A percentile compares a stretch with the other conserved stretches of the same genome.
These are phyloP conservation scores for Polydrusus tereticollis DNA, from an alignment of 2,888 invertebrate species.

Conservation along the genomic window DNA sequence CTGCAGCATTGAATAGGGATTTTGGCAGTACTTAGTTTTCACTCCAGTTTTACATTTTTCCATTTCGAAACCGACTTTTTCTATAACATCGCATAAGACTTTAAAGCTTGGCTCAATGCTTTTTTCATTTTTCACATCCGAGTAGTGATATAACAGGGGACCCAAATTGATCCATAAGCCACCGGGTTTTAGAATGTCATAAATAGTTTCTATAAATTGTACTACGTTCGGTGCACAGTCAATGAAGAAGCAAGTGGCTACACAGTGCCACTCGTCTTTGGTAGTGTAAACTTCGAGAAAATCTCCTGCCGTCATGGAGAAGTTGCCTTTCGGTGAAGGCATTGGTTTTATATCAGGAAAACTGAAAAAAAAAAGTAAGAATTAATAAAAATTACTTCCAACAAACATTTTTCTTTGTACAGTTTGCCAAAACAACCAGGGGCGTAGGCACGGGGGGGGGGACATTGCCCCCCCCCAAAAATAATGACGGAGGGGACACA, in stretches of 20 bases:
- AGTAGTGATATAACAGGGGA: conserved; percentile 92
- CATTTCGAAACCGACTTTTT: conserved; percentile 82
- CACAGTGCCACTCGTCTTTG: conserved; percentile 86
- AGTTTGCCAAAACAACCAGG: too few relatives aligned
- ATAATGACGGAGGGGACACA: too few relatives aligned
- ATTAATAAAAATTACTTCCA: too few relatives aligned
- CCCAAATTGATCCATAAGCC: conserved; percentile 93
- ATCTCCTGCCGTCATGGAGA: conserved; percentile 98
- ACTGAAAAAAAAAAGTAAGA: conserved; percentile 57
- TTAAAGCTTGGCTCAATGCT: conserved; percentile 95
- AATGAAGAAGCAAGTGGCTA: conserved; percentile 98
- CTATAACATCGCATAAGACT: conserved; percentile 76
- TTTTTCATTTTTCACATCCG: conserved; percentile 86
- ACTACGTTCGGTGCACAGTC: conserved; percentile 98
- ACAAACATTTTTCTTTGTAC: too few relatives aligned
- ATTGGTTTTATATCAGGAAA: conserved; percentile 93
- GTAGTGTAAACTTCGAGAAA: conserved; percentile 90
- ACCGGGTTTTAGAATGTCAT: conserved; percentile 89
- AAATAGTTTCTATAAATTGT: conserved; percentile 94
- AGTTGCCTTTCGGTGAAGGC: conserved; percentile 75
- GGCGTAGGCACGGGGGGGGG: too few relatives aligned
- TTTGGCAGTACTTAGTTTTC: conserved; percentile 92
- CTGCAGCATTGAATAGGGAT: conserved; percentile 91
- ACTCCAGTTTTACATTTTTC: conserved; percentile 85
- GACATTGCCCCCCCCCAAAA: too few relatives aligned